phyloP scores from a whole-genome alignment of 2,888 invertebrate species.

The Drosophila quinaria region DNA sequence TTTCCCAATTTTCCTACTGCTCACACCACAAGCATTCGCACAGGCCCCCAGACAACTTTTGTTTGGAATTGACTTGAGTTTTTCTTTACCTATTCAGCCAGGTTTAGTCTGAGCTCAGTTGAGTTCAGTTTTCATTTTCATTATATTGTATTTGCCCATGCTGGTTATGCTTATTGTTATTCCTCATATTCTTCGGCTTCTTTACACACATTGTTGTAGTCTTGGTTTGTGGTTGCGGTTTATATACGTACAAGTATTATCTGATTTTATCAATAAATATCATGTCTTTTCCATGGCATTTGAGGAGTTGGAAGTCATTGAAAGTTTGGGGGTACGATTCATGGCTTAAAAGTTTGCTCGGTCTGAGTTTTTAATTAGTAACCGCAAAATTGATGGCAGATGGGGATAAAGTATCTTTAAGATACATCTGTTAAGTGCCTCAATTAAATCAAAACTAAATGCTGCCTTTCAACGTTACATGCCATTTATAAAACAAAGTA shows the following conservation, averaged over 20 bases:
- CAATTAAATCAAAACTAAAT: slow-evolving; percentile 81
- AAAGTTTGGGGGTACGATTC: slow-evolving; percentile 34
- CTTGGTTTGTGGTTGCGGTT: slow-evolving; percentile 47
- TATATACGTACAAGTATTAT: slow-evolving; percentile 38
- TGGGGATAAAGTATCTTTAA: slow-evolving; percentile 51
- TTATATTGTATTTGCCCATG: slow-evolving; percentile 69
- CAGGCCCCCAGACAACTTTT: slow-evolving; percentile 45
- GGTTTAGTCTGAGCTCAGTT: slow-evolving; percentile 23
- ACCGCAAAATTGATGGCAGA: slow-evolving; percentile 7
- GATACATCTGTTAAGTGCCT: slow-evolving; percentile 74
- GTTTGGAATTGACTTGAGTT: slow-evolving; percentile 45
- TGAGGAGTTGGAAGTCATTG: slow-evolving; percentile 22
- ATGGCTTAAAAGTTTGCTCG: slow-evolving; percentile 31
- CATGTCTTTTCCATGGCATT: slow-evolving; percentile 38
- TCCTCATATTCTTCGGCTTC: slow-evolving; percentile 32
- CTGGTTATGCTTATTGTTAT: slow-evolving; percentile 56
- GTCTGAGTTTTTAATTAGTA: slow-evolving; percentile 55
- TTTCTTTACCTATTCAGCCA: slow-evolving; percentile 10
- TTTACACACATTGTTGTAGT: slow-evolving; percentile 39
- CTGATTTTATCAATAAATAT: slow-evolving; percentile 60
- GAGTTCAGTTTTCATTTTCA: slow-evolving; percentile 69
- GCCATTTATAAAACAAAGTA: slow-evolving; percentile 63
- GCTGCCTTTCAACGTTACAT: slow-evolving; percentile 62
- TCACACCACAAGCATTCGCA: slow-evolving; percentile 17
- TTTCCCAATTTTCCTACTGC: slow-evolving; percentile 24